These are phyloP conservation scores for Lepidocolaptes lacrymiger DNA, from an alignment of 2,797 vertebrate species.

Conservation along the genomic window DNA sequence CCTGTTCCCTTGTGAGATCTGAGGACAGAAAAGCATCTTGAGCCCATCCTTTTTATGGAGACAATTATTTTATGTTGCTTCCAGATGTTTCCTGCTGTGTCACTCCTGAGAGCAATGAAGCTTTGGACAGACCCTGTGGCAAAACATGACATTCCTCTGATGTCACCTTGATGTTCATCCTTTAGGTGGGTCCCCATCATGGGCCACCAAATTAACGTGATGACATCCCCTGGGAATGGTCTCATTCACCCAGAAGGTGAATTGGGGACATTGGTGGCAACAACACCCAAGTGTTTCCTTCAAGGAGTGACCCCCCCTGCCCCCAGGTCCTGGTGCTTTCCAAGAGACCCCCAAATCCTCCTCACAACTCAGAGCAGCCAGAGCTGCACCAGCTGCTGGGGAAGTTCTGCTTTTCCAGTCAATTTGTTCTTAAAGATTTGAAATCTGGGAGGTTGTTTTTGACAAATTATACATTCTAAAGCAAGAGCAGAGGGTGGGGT, in stretches of 20 bases:
- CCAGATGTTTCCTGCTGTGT: neutral
- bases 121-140: neutral
- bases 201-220: neutral
- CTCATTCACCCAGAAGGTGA: neutral
- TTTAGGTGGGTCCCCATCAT: neutral
- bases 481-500: neutral
- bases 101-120: neutral
- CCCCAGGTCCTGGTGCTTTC: neutral
- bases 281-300: neutral
- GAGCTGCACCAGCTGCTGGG: neutral
- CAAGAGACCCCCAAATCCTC: neutral
- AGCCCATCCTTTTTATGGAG: neutral
- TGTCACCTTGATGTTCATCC: neutral
- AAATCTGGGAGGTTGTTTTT: neutral
- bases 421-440: neutral
- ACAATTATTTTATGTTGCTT: neutral
- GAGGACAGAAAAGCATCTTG: neutral
- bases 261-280: neutral
- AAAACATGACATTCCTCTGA: neutral
- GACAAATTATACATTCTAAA: neutral
- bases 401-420: neutral
- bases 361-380: neutral
- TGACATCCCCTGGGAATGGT: neutral
- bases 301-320: neutral
- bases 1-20: neutral